Conservation (phyloP, 2,113 vertebrate genomes). For the Taxidea taxus region DNA sequence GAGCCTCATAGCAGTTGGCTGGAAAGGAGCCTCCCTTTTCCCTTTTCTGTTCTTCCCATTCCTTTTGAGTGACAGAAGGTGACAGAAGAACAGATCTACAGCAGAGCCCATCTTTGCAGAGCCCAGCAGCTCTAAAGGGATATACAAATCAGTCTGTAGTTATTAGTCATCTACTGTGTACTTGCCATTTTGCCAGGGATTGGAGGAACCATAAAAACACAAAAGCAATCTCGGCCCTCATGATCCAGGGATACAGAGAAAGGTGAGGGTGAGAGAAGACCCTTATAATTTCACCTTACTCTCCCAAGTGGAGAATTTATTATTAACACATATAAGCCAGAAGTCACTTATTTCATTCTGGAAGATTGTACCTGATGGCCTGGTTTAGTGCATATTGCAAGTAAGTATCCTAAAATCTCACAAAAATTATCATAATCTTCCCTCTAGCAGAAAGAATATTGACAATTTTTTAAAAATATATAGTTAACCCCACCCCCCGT, state of each 20-base stretch:
- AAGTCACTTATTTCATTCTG: constrained; percentile 4
- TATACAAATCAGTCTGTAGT: neutral
- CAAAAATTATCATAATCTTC: neutral
- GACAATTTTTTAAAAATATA: neutral
- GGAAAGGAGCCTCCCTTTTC: neutral
- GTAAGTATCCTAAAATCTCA: neutral
- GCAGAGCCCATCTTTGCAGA: neutral
- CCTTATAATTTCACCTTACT: neutral
- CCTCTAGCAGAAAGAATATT: neutral
- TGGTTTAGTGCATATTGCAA: neutral
- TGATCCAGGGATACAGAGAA: neutral
- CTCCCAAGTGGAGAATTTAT: neutral
- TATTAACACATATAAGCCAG: neutral
- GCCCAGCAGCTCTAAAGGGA: neutral
- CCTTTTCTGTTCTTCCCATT: neutral
- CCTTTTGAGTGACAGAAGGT: neutral
- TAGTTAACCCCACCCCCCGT: neutral
- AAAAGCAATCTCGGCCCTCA: neutral
- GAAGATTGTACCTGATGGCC: neutral
- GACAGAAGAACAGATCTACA: neutral
- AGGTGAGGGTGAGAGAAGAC: neutral
- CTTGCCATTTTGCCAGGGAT: neutral
- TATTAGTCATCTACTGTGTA: neutral
- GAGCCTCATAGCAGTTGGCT: neutral
- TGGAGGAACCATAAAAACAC: neutral